Evolutionary conservation across 1,140 invertebrate species (phyloP), one percentile per base, ranked within the genome.

Genomic region (Lanistes nyassanus): DNA sequence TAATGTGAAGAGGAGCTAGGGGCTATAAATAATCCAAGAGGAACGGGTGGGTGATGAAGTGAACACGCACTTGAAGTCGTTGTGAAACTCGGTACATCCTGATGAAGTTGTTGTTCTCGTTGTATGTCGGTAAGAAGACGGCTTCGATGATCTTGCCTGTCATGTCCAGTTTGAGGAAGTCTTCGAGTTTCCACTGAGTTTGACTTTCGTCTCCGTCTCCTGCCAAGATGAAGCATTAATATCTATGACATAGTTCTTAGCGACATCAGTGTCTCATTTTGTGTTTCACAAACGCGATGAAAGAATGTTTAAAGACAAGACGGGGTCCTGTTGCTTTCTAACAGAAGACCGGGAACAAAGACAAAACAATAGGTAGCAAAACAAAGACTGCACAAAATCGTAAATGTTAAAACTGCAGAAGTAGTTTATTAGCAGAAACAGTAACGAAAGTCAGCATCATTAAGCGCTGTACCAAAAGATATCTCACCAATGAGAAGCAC

Each of bases 141-240:
- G 91, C 90, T 16, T 91, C 83, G 76, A 94, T 92, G 16, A 94
- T 81, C 67, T 93, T 93, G 37, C 92, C 91, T 31, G 86, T 90
- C 91, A 94, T 92, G 78, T 94, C 91, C 16, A 86, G 83, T 2
- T 90, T 85, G 2, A 94, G 83, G 78, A 94, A 93, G 1, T 93
- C 90, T 0, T 51, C 47, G 0, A 80, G 70, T 36, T 42, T 56
- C n/a, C 13, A 75, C 55, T 37, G 67, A 29, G 13, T 62, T 1
- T 72, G 55, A 51, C 56, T 71, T 19, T 29, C 53, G 39, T 76
- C 71, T 29, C 42, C 78, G 60, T 36, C 26, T 31, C 37, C 53
- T 75, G 51, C 1, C 34, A 16, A 4, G 23, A 53, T 36, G 37
- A 13, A 19, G 34, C 16, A 36, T 37, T 39, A 13, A 68, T 36